Base-by-base conservation (phyloP, 2,888 invertebrate genomes). In the Tachina lurida region DNA sequence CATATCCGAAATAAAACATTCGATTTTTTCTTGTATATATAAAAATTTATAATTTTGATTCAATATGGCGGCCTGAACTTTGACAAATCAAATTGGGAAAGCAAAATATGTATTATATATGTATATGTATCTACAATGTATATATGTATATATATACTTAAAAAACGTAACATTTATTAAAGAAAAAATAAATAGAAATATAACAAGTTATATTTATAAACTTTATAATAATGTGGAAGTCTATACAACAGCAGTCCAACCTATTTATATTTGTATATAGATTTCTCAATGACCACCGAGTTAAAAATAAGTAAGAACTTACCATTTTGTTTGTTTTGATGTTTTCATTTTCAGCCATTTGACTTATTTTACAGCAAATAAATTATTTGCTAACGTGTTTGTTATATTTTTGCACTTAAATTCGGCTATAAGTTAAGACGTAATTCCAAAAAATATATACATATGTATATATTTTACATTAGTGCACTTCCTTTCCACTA, bases 41-140 rank as follows among this genome's bases (percentile, higher is more conserved):
- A 31, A 12, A 62, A 39, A 56, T 67, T 31, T 49, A 80, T 19
- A 31, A 31, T 47, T 58, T 81, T 78, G 58, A 79, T 84, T 79
- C 86, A 86, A 86, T 84, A 86, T 86, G 86, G 86, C 86, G 86
- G 79, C 76, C 73, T 77, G 86, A 86, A 84, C 79, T 86, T 86
- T 86, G 86, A 84, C 79, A 86, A 83, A 54, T 86, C 71, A 62
- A 86, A 84, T 86, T 76, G 73, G 67, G 39, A 65, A 83, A 73
- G 41, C 76, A 62, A 49, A 74, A 77, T 62, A 81, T 58, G 31
- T 31, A 31, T 31, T 31, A 71, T 45, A 79, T 39, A n/a, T 68
- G 70, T 60, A 39, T 73, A 80, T 41, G 9, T 49, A 17, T 49
- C 2, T 4, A 31, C 4, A 2, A 0, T 7, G 65, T 45, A 79